Percentiles rank a stretch among this genome's conserved stretches.
Conservation (phyloP, 2,888 invertebrate genomes). For the Drosophila austrosaltans region DNA sequence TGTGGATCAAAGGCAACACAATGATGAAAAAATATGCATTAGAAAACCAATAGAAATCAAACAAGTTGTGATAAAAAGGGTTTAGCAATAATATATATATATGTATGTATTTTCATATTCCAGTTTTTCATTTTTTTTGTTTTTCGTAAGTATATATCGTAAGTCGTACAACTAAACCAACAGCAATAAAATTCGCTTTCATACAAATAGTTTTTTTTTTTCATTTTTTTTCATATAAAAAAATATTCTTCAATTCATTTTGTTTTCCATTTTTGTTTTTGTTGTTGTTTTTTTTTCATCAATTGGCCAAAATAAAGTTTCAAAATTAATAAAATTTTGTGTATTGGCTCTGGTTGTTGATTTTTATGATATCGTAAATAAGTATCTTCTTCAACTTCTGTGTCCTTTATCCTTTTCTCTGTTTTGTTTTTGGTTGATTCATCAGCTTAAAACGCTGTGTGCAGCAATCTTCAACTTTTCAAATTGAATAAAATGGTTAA, state of each 20-base stretch:
- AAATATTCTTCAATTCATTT: constrained; percentile 41
- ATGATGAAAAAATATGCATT: constrained; percentile 28
- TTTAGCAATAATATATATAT: constrained; percentile 56
- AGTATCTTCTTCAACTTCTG: neutral
- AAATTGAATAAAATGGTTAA: constrained; percentile 56
- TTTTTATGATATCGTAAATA: constrained; percentile 59
- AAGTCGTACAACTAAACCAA: constrained; percentile 73
- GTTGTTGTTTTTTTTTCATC: constrained; percentile 15
- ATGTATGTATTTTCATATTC: constrained; percentile 53
- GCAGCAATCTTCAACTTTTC: constrained; percentile 55
- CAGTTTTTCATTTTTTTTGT: constrained; percentile 27
- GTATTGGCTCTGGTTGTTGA: constrained; percentile 52
- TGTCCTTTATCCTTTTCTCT: constrained; percentile 28
- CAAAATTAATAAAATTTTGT: constrained; percentile 40
- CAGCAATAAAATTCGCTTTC: constrained; percentile 79
- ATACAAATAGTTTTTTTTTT: constrained; percentile 62
- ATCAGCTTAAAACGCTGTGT: constrained; percentile 73
- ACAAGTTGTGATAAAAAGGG: constrained; percentile 49
- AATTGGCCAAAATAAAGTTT: constrained; percentile 42
- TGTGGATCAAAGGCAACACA: constrained; percentile 62
- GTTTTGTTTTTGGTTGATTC: constrained; percentile 43
- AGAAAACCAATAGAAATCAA: constrained; percentile 58
- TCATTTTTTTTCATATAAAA: constrained; percentile 55
- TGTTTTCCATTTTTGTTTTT: constrained; percentile 30
- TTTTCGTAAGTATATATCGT: constrained; percentile 47